Evolutionary conservation across 2,888 invertebrate genomes (phyloP).

Genomic region (Invenusta paracnida): DNA sequence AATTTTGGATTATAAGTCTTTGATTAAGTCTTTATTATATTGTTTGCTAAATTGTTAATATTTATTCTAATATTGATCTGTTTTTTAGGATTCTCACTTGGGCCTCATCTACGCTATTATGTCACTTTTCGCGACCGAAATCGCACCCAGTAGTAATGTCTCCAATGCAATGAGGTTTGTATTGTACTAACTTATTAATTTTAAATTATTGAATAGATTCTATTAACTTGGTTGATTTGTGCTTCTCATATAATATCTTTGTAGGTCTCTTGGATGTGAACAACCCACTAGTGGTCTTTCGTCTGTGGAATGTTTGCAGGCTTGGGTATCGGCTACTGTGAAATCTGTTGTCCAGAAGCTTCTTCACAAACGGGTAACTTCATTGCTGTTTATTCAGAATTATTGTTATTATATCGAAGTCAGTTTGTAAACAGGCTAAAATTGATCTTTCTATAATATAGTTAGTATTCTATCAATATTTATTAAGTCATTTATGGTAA

Average conservation of each 20-base stretch:
- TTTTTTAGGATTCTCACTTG: not conserved
- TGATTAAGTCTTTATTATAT: too few species aligned
- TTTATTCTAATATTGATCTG: too few species aligned
- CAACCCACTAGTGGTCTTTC: not conserved
- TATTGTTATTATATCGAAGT: too few species aligned
- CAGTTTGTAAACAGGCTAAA: too few species aligned
- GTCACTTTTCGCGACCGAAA: not conserved
- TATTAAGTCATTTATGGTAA: too few species aligned
- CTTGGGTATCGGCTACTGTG: not conserved
- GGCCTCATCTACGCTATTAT: not conserved
- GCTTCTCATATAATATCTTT: not conserved
- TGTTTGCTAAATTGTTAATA: too few species aligned
- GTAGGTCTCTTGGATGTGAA: not conserved
- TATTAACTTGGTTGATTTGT: too few species aligned
- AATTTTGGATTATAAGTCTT: too few species aligned
- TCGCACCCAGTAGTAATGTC: not conserved
- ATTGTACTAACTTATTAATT: not conserved
- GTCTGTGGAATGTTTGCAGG: not conserved
- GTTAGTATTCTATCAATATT: too few species aligned
- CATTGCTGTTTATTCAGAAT: too few species aligned
- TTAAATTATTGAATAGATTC: too few species aligned
- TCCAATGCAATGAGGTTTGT: not conserved
- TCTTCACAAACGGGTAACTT: not conserved
- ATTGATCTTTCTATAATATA: too few species aligned
- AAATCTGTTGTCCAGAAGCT: not conserved